Evolutionary conservation across 2,888 invertebrate species (phyloP), one percentile per base, ranked within the genome.

Genomic region (Heteromyza rotundicornis): DNA sequence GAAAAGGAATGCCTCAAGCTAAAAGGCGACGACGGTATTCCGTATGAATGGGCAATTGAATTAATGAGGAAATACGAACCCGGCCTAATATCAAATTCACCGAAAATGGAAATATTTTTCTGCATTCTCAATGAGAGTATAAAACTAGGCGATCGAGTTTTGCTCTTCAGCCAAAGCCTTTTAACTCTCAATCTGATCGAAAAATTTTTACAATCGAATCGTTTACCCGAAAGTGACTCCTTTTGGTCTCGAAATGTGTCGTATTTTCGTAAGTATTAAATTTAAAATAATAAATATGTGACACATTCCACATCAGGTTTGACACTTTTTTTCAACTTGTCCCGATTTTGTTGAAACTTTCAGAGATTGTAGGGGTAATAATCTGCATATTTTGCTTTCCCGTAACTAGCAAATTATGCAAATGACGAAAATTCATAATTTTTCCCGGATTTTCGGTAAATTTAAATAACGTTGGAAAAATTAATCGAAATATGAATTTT

Each of bases 101-200:
- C 94, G 1, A 99, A 99, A 85, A 94, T 99, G 91, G 90, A 94
- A 72, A 87, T 98, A 50, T 90, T 98, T 75, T 93, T 98, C 82
- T 92, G 92, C 70, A 91, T 99, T 66, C 85, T 99, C 54, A 91
- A 94, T 69, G 94, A 96, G 82, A 92, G 95, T 68, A 89, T 98
- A 58, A 87, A 87, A 63, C 82, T 92, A 64, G 95, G 95, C 1
- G 98, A 99, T 84, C 90, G 98, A 65, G 86, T 98, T 62, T 85
- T 99, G 59, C 89, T 98, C 2, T 99, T 99, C 82, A 97, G 97
- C 74, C 98, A 98, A 82, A 97, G 96, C 74, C 86, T 99, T 62
- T 91, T 97, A 71, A 98, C 98, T 1, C 84, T 99, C 68, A 95
- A 96, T 86, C 87, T 97, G 64, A 93, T 99, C 65, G 98, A 99